Evolutionary conservation across 2,888 invertebrate genomes (phyloP).

Genomic region (Diplolepis rosae): DNA sequence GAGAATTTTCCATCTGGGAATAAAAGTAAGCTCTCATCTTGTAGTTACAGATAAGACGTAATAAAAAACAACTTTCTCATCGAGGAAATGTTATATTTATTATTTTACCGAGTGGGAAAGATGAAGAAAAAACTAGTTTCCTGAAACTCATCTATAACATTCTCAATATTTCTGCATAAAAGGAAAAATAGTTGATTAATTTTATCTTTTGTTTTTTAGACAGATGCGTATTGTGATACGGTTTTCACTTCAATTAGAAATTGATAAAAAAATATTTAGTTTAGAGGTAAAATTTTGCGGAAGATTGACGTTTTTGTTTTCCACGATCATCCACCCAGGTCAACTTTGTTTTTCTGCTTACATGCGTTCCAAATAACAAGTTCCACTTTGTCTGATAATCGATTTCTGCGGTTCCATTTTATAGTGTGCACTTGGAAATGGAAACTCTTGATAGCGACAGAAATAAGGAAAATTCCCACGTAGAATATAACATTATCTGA

Average conservation of each 20-base stretch:
- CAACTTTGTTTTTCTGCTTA: slow-evolving; percentile 11
- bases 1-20: neutral
- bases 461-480: neutral
- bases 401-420: neutral
- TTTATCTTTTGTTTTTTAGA: too few species aligned
- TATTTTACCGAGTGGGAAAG: too few species aligned
- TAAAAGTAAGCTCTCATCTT: neutral
- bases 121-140: too few species aligned
- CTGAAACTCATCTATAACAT: too few species aligned
- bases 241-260: too few species aligned
- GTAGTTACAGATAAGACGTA: too few species aligned
- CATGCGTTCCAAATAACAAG: slow-evolving; percentile 12
- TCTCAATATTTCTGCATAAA: too few species aligned
- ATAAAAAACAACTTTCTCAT: too few species aligned
- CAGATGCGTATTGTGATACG: too few species aligned
- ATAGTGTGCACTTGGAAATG: neutral
- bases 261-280: too few species aligned
- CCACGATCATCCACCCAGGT: neutral
- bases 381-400: slow-evolving; percentile 16
- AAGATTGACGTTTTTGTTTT: neutral
- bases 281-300: neutral
- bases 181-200: too few species aligned
- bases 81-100: too few species aligned
- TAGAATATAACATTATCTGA: slow-evolving; percentile 22
- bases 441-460: neutral